Evolutionary conservation across 2,888 invertebrate genomes (phyloP), one percentile per base, ranked within the genome.

Genomic region (Aphrophora alni): DNA sequence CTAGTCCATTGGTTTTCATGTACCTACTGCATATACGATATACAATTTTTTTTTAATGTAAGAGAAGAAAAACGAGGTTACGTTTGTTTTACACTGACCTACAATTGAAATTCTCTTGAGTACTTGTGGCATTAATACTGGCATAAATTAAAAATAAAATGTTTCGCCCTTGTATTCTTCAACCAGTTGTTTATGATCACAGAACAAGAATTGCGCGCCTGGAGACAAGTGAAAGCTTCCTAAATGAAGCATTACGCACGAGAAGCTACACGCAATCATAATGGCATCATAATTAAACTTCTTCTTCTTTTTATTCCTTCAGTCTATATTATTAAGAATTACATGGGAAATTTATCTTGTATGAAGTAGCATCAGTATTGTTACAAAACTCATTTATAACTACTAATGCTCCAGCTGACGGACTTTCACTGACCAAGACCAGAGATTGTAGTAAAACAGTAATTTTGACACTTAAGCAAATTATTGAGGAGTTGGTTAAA

Each of bases 181-280:
- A 59, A 59, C 59, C 59, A 59, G 59, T 59, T 44, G 44, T 44
- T 21, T 59, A 21, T 2, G 59, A n/a, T 59, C 4, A 21, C 59
- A 3, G 59, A 14, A 10, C 14, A n/a, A 2, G 4, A 59, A 12
- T 59, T 5, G 0, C 59, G 5, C 12, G 12, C 59, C 59, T 2
- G 59, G 21, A 59, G 59, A 21, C 59, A 59, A 59, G 59, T 59
- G 59, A 59, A 59, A 59, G 59, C 59, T 5, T 21, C 59, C 59
- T 59, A 59, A 59, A 59, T 59, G 59, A 59, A 59, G 59, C 59
- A 59, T 59, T 59, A 59, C 59, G 59, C 59, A 59, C 59, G 59
- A 3, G 59, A n/a, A 21, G 21, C 5, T 2, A 21, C 59, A 59
- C 59, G 59, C 59, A 59, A 59, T 21, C 59, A 59, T 59, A 59